A percentile compares a stretch with the other conserved stretches of the same genome.
These are phyloP conservation scores for Adoxophyes honmai DNA, from an alignment of 1,140 invertebrate genomes.

Conservation along the genomic window DNA sequence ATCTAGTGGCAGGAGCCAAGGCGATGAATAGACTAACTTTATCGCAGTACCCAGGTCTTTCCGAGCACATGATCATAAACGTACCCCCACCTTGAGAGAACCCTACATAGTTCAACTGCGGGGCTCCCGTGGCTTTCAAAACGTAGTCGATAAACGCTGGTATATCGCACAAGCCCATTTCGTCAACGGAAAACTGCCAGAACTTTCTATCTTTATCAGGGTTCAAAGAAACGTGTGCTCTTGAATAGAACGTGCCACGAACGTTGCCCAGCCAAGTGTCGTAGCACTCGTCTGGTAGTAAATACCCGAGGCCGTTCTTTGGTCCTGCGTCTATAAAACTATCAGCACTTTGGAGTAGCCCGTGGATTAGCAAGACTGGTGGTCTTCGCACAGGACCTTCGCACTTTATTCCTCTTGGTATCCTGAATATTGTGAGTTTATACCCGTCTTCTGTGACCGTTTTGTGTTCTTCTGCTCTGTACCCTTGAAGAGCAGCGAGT, in stretches of 20 bases:
- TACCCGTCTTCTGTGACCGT: conserved; percentile 33
- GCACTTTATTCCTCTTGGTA: conserved; percentile 15
- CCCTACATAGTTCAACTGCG: conserved; percentile 78
- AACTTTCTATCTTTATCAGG: conserved; percentile 76
- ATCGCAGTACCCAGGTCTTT: conserved; percentile 78
- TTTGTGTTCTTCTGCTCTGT: conserved; percentile 25
- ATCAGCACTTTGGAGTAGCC: conserved; percentile 79
- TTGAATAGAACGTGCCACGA: conserved; percentile 80
- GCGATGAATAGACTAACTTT: conserved; percentile 79
- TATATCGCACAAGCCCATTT: conserved; percentile 73
- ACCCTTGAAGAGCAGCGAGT: conserved; percentile 13
- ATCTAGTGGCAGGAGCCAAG: conserved; percentile 79
- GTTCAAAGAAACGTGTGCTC: conserved; percentile 68
- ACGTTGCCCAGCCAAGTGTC: conserved; percentile 84
- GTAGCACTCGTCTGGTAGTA: conserved; percentile 79
- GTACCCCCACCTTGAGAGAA: conserved; percentile 82
- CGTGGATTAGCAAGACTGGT: conserved; percentile 81
- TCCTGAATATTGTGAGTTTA: conserved; percentile 27
- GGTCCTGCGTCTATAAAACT: conserved; percentile 81
- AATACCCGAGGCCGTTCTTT: conserved; percentile 78
- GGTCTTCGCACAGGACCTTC: conserved; percentile 25
- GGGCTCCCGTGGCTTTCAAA: conserved; percentile 50
- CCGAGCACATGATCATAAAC: conserved; percentile 78
- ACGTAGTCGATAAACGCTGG: conserved; percentile 74
- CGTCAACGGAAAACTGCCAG: conserved; percentile 79